Evolutionary conservation across 2,888 invertebrate species (phyloP), one percentile per base, ranked within the genome.

Genomic region (Patella pellucida): DNA sequence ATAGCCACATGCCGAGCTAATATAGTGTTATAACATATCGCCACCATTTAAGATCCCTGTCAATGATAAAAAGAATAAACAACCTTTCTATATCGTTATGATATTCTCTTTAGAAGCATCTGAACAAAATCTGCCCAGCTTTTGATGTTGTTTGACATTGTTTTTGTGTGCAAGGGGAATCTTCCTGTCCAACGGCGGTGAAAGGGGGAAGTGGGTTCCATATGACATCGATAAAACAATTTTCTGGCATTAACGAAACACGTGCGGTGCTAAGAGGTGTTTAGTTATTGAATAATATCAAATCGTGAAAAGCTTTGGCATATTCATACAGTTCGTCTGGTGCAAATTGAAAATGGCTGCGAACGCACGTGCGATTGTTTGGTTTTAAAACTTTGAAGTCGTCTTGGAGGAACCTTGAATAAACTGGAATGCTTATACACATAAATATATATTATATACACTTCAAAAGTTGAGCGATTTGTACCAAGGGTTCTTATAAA

Each of bases 161-260:
- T 62, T 62, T 56, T 62, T 19, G 19, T 62, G 62, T 62, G 62
- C 62, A 62, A 62, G 62, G 62, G 62, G 62, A 19, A 62, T 62
- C 62, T 62, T 62, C 62, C 62, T 62, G 62, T 62, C 62, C 62
- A 62, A 62, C 23, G 62, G 62, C 62, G 14, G 19, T 62, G 62
- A 62, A 23, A 62, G 62, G 62, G 62, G 62, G 62, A 62, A 62
- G 62, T 23, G 62, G 62, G 23, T 23, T 62, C 62, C 62, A 23
- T 15, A 23, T 62, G 62, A 62, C 23, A 23, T 23, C 19, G 23
- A 62, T 62, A 23, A 12, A 19, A 62, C 62, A 11, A 62, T 19
- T 62, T 23, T 62, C 15, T 4, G 15, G 19, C 12, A 11, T 9
- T 19, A 23, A 12, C 12, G 14, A 62, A 19, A 19, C 62, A 62